Base-by-base conservation (phyloP, 37 sponge, comb jelly and placozoan species). In the Haliclona indistincta region DNA sequence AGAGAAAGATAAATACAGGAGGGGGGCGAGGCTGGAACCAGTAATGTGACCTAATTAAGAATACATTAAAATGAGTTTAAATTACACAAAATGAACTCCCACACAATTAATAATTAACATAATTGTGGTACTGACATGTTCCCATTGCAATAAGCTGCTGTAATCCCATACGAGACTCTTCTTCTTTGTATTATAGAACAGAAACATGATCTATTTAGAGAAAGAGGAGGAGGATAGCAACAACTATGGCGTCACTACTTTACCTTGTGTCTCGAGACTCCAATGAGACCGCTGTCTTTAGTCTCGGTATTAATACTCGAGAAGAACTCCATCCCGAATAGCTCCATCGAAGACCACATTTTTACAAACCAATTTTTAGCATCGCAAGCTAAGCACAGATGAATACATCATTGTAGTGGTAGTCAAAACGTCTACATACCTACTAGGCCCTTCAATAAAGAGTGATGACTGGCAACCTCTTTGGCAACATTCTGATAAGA, bases 291-390 rank as follows among this genome's bases (percentile, higher is more conserved):
- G 33, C 86, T 89, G 54, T 88, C 80, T 66, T 90, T 89, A 56
- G 81, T 83, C 2, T 74, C 76, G 30, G 75, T 22, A 30, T 90
- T 86, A 1, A 76, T 79, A 38, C 91, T 86, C 33, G 95, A 94
- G 61, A 90, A 61, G 52, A 94, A 90, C 60, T 94, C 95, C 41
- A 83, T 70, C 4, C 95, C 95, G 69, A 94, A 94, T 37, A 88
- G 70, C 26, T 87, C 81, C 43, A 86, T 54, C 5, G 84, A 63
- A 15, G 90, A 85, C 95, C 95, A 94, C 63, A 94, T 44, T 64
- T 94, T 90, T 26, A 94, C 71, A 71, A 92, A 87, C 64, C 81
- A 84, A 54, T 81, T 84, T 74, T 77, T 90, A 26, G 75, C 89
- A 49, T 89, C 84, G 8, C 15, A 11, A 2, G 37, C 74, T 40